phyloP scores from a whole-genome alignment of 1,140 invertebrate genomes.

The Laupala kohalensis region DNA sequence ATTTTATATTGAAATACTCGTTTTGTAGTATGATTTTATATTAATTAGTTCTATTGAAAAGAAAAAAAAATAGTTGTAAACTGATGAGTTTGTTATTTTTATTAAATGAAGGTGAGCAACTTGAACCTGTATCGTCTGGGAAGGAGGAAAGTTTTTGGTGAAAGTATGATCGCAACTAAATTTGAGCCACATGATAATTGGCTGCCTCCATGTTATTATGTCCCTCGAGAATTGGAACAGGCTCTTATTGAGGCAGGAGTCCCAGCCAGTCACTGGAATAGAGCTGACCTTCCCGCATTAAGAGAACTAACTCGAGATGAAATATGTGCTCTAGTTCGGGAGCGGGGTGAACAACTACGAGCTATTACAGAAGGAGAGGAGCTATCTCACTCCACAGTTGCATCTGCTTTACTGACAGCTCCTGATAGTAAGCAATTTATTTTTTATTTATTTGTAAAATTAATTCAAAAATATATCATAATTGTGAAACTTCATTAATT shows the following conservation, averaged over 20 bases:
- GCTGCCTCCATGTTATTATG: constrained; percentile 89
- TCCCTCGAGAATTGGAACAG: constrained; percentile 68
- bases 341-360: constrained; percentile 32
- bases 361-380: not conserved
- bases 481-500: too few species aligned
- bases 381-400: not conserved
- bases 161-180: constrained; percentile 94
- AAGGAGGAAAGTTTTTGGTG: constrained; percentile 72
- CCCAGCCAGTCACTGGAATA: constrained; percentile 58
- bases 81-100: too few species aligned
- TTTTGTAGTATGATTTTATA: not conserved
- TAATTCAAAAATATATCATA: too few species aligned
- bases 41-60: not conserved
- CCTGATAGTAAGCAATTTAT: not conserved
- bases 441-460: not conserved
- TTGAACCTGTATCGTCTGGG: constrained; percentile 93
- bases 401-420: not conserved
- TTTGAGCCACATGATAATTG: constrained; percentile 99
- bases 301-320: constrained; percentile 43
- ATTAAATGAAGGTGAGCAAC: constrained; percentile 62
- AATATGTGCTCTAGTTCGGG: constrained; percentile 46
- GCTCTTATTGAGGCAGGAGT: constrained; percentile 62
- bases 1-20: not conserved
- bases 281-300: constrained; percentile 49
- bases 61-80: too few species aligned